Percentiles rank a stretch among this genome's conserved stretches.
phyloP scores from a whole-genome alignment of 1,140 invertebrate genomes.

The Micrasema minimum region DNA sequence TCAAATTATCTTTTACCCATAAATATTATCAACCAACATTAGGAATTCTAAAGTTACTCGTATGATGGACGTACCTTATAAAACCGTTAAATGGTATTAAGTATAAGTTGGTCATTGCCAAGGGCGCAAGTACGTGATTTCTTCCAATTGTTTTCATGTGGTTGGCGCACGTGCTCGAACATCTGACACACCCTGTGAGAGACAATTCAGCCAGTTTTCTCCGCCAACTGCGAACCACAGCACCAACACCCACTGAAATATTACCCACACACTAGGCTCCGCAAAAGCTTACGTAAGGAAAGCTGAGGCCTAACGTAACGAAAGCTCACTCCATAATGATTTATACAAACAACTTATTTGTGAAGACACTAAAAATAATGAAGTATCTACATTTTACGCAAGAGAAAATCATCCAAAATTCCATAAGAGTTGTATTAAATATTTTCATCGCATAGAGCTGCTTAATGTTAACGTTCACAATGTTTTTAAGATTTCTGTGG shows the following conservation, averaged over 20 bases:
- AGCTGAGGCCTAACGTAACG: background rate
- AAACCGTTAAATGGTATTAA: background rate
- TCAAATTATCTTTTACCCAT: background rate
- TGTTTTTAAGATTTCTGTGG: no score
- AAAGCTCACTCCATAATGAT: background rate
- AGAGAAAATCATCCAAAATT: no score
- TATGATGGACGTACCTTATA: no score
- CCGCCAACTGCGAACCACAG: background rate
- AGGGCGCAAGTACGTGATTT: slow-evolving; percentile 22
- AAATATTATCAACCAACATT: no score
- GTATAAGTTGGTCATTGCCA: background rate
- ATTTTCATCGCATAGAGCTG: no score
- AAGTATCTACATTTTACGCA: background rate
- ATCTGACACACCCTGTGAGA: background rate
- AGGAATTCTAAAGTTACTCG: no score
- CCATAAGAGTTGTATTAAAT: no score
- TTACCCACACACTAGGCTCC: background rate
- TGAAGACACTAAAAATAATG: background rate
- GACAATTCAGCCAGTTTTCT: slow-evolving; percentile 5
- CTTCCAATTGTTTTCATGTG: slow-evolving; percentile 22
- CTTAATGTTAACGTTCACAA: no score
- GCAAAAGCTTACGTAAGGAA: background rate
- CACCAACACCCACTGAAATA: background rate
- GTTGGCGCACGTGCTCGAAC: slow-evolving; percentile 20
- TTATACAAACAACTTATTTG: background rate